phyloP scores from a whole-genome alignment of 2,888 invertebrate species.

The Mesochorus sp. region DNA sequence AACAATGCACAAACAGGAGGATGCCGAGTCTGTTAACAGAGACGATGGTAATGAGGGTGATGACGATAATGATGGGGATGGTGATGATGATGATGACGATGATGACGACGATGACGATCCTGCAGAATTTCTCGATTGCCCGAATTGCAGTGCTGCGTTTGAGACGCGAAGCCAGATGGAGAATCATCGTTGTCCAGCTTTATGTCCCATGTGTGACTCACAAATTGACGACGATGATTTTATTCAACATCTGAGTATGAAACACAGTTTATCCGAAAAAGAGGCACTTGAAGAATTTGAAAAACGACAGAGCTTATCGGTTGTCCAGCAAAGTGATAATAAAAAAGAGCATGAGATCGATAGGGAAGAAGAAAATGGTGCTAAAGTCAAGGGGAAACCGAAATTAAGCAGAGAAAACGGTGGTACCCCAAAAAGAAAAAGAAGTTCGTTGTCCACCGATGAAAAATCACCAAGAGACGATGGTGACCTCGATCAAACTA shows the following conservation, averaged over 20 bases:
- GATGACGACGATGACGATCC: slow-evolving; percentile 23
- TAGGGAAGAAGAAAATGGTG: neutral
- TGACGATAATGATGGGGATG: too few species aligned
- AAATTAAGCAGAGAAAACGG: slow-evolving; percentile 18
- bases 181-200: slow-evolving; percentile 45
- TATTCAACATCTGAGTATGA: slow-evolving; percentile 24
- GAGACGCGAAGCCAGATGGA: slow-evolving; percentile 44
- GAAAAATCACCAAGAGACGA: slow-evolving; percentile 1
- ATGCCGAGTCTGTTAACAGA: slow-evolving; percentile 1
- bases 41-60: slow-evolving; percentile 30
- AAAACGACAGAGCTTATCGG: slow-evolving; percentile 17
- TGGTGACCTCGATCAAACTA: neutral
- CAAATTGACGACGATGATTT: slow-evolving; percentile 32
- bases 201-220: slow-evolving; percentile 42
- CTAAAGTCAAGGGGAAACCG: slow-evolving; percentile 5
- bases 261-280: slow-evolving; percentile 42
- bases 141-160: slow-evolving; percentile 44
- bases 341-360: slow-evolving; percentile 15
- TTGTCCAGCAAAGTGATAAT: slow-evolving; percentile 13
- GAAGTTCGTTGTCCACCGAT: slow-evolving; percentile 8
- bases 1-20: slow-evolving; percentile 67
- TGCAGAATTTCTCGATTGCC: slow-evolving; percentile 42
- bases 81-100: slow-evolving; percentile 45
- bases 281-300: slow-evolving; percentile 44
- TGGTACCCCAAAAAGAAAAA: slow-evolving; percentile 27